Conservation (phyloP, 2,797 vertebrate genomes). For the Salarias fasciatus region DNA sequence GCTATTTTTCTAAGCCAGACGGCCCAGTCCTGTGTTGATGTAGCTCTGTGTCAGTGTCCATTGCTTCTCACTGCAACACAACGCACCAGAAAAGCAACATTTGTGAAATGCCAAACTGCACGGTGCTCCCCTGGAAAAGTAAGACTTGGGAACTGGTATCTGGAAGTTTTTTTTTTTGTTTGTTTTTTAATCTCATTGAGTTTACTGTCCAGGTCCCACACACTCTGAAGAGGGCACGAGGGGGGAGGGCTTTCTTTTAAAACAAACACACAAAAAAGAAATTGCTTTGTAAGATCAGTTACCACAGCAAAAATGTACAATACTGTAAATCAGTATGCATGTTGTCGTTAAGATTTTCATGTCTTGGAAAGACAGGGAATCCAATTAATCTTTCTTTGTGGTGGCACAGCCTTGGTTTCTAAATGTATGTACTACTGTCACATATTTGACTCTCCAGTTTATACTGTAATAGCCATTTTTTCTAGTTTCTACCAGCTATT, state of each 20-base stretch:
- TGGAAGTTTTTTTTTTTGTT: constrained; percentile 23
- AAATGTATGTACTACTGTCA: constrained; percentile 64
- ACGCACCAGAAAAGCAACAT: constrained; percentile 12
- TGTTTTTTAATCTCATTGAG: constrained; percentile 22
- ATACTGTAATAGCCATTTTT: constrained; percentile 75
- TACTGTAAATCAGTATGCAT: constrained; percentile 79
- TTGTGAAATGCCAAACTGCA: constrained; percentile 32
- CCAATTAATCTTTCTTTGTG: constrained; percentile 63
- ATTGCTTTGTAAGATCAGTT: constrained; percentile 58
- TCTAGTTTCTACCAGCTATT: constrained; percentile 79
- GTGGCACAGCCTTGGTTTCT: constrained; percentile 64
- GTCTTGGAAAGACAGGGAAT: constrained; percentile 56
- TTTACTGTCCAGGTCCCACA: constrained; percentile 26
- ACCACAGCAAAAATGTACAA: constrained; percentile 72
- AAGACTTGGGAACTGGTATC: constrained; percentile 4
- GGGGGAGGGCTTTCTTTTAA: constrained; percentile 55
- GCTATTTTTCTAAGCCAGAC: constrained; percentile 2
- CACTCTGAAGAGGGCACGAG: constrained; percentile 24
- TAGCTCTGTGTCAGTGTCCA: constrained; percentile 19
- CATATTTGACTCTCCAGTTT: constrained; percentile 73
- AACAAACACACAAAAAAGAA: constrained; percentile 39
- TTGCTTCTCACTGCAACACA: constrained; percentile 14
- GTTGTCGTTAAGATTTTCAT: constrained; percentile 64
- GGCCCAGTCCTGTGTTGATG: constrained; percentile 8
- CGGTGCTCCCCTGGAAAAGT: constrained; percentile 41